Base-by-base conservation (phyloP, 2,888 invertebrate species). In the Eilema sororculum region DNA sequence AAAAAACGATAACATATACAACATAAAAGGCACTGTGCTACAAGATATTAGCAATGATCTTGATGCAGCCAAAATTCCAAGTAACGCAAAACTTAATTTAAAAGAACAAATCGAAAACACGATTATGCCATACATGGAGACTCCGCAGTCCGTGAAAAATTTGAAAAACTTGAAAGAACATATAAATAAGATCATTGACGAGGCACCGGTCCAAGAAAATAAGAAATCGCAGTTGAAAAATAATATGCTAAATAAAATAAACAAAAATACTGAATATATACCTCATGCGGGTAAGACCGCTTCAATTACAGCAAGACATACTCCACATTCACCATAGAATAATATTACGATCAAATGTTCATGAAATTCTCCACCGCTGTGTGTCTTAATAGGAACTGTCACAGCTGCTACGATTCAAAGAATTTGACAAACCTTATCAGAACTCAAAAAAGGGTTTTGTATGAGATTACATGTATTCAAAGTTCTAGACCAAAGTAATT, bases 231-330 rank as follows among this genome's bases (percentile, higher is more conserved):
- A 66, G 41, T 68, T 75, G 3, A 75, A 75, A 63, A 71, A 60
- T 8, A 65, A 71, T n/a, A 62, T 86, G 28, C 73, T 68, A 16
- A 56, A 75, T 30, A 72, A 68, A 46, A 41, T 83, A 59, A 65
- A 71, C 24, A 69, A 78, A 46, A 78, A 78, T 56, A 67, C 28
- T 16, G 37, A 62, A 52, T n/a, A 71, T 80, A 56, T 71, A 24
- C 65, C 65, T 65, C 24, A 33, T 68, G 20, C 63, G 80, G 67
- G 67, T 67, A 67, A 67, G 67, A 60, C 16, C 12, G 52, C 20
- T 16, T 25, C 52, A 52, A 8, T 46, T 46, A 52, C n/a, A n/a
- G 52, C 20, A 52, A 52, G 9, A 52, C 8, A 52, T 41, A 41
- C 41, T 41, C 3, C 3, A 41, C 4, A 41, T 41, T 41, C 41